phyloP scores from a whole-genome alignment of 2,113 vertebrate genomes.

The Leptobrachium ailaonicum region DNA sequence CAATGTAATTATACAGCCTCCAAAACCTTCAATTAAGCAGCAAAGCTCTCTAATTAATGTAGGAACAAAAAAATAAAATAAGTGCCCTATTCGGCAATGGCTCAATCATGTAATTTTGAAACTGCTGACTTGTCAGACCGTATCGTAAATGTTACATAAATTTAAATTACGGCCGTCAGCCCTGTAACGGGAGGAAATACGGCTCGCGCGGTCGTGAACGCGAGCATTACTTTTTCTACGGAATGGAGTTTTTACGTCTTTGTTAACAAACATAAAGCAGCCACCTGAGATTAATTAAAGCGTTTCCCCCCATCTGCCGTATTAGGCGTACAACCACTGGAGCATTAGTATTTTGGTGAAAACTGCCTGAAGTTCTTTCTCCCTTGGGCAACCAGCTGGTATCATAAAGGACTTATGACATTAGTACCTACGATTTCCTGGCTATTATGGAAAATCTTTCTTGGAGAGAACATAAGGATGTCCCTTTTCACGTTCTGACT shows the following conservation, averaged over 20 bases:
- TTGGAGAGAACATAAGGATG: not conserved
- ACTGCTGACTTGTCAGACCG: slow-evolving; percentile 30
- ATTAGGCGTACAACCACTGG: slow-evolving; percentile 36
- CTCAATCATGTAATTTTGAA: slow-evolving; percentile 16
- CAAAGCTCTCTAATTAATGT: slow-evolving; percentile 39
- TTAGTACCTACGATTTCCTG: slow-evolving; percentile 37
- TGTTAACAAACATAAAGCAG: slow-evolving; percentile 49
- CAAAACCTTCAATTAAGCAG: slow-evolving; percentile 32
- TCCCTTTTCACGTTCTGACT: not conserved
- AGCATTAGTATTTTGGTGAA: slow-evolving; percentile 38
- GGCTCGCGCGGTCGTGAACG: not conserved
- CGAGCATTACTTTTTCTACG: slow-evolving; percentile 22
- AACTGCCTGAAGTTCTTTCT: slow-evolving; percentile 18
- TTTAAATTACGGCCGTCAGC: slow-evolving; percentile 33
- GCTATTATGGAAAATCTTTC: slow-evolving; percentile 36
- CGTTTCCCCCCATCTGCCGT: slow-evolving; percentile 42
- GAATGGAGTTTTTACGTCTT: slow-evolving; percentile 41
- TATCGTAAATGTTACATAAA: slow-evolving; percentile 24
- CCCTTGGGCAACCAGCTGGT: slow-evolving; percentile 41
- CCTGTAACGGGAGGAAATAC: slow-evolving; percentile 6
- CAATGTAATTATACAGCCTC: slow-evolving; percentile 24
- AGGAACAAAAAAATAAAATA: slow-evolving; percentile 1
- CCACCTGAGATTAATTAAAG: slow-evolving; percentile 51
- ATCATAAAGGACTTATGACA: slow-evolving; percentile 33
- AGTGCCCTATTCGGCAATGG: not conserved